Conservation (phyloP, 1,140 invertebrate genomes). For the Melipona quadrifasciata region DNA sequence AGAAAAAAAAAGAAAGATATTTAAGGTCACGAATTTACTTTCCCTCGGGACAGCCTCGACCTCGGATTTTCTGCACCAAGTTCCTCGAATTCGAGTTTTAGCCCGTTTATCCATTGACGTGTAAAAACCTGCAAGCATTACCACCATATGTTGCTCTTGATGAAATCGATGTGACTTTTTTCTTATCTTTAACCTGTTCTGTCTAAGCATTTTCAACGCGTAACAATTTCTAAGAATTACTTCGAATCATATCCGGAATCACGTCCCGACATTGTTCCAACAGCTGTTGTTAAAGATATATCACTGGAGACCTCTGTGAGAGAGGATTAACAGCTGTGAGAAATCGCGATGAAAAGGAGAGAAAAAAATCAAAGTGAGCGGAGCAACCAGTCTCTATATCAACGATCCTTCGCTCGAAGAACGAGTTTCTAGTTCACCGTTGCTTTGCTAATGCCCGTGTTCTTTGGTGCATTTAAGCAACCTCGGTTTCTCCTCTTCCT, state of each 20-base stretch:
- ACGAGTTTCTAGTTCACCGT: constrained; percentile 67
- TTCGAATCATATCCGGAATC: background rate
- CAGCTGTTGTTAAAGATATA: background rate
- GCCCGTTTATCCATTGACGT: background rate
- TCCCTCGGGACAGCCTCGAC: background rate
- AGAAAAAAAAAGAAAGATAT: background rate
- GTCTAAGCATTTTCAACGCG: too few relatives aligned
- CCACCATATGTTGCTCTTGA: too few relatives aligned
- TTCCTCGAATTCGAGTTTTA: background rate
- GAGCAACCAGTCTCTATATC: constrained; percentile 50
- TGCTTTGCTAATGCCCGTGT: constrained; percentile 40
- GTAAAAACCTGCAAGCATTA: background rate
- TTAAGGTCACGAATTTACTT: constrained; percentile 14
- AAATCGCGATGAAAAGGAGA: constrained; percentile 26
- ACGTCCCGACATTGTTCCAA: background rate
- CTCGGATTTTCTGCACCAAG: background rate
- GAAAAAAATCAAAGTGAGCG: constrained; percentile 39
- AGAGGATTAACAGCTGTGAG: constrained; percentile 42
- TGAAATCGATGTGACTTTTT: background rate
- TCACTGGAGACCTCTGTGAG: constrained; percentile 61
- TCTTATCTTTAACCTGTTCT: too few relatives aligned
- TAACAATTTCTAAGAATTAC: background rate
- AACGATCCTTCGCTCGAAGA: constrained; percentile 63
- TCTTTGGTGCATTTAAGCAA: constrained; percentile 22
- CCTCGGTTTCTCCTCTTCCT: constrained; percentile 55